Base-by-base conservation (phyloP, 2,888 invertebrate species). In the Sericinus montela region DNA sequence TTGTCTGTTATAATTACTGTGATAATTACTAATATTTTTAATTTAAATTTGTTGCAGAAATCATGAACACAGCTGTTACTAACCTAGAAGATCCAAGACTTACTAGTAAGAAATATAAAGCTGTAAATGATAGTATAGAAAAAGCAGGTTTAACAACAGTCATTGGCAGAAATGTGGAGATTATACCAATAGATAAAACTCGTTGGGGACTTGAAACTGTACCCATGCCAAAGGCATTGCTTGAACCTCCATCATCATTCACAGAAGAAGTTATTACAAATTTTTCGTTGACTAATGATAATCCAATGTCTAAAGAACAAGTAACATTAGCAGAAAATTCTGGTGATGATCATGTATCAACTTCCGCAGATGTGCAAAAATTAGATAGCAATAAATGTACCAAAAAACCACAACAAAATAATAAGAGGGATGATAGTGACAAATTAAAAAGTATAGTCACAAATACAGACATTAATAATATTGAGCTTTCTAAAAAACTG, bases 31-130 rank as follows among this genome's bases (percentile, higher is more conserved):
- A 19, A 19, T 19, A 19, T 19, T 19, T 5, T 19, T 5, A 11
- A n/a, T 32, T 5, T 32, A n/a, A 11, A 11, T 25, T 16, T 23
- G 2, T 80, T 75, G 30, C 67, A 87, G 86, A 83, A 76, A 82
- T 83, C 40, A 75, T 55, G 60, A 47, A 58, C 23, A 75, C 67
- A 25, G 68, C 80, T 45, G 54, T 56, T 40, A 59, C 55, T 16
- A 57, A 68, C 7, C 59, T 77, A 14, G 81, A 80, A 38, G 87
- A 86, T 55, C 86, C 87, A 6, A 72, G 86, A 60, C 48, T 66
- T 35, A 59, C 57, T 13, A 80, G 77, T 62, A 71, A 65, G 30
- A 78, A 67, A 49, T 85, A 85, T 64, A 32, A 68, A 25, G 28
- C 75, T 39, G 58, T 62, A 46, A 63, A 53, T 30, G 58, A 69